Evolutionary conservation across 2,888 invertebrate genomes (phyloP).

Genomic region (Linyphia triangularis): DNA sequence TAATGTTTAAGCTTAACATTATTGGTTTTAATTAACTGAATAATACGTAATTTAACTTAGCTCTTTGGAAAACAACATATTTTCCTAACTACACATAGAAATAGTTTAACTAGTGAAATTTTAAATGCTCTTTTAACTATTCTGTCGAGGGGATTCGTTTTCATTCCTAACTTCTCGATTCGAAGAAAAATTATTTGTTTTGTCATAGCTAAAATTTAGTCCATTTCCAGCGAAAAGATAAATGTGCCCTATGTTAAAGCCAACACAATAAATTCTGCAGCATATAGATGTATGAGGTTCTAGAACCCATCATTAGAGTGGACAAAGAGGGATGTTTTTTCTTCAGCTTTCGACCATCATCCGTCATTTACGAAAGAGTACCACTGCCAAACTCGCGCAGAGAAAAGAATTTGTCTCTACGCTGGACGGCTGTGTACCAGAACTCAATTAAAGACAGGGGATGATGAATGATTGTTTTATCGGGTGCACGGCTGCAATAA

Average conservation of each 20-base stretch:
- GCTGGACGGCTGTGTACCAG: conserved; percentile 31
- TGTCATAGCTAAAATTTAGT: background rate
- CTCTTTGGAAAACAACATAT: too few relatives aligned
- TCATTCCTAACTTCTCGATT: too few relatives aligned
- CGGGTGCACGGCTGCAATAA: background rate
- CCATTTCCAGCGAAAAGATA: background rate
- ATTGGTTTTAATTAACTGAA: too few relatives aligned
- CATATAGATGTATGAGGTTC: background rate
- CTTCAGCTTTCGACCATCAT: conserved; percentile 4
- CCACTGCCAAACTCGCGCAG: conserved; percentile 39
- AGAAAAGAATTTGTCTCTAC: conserved; percentile 43
- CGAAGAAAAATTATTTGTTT: background rate
- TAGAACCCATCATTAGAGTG: conserved; percentile 21
- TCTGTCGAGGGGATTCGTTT: too few relatives aligned
- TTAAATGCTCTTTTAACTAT: too few relatives aligned
- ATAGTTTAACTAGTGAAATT: too few relatives aligned
- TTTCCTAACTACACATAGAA: too few relatives aligned
- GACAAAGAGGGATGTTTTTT: conserved; percentile 7
- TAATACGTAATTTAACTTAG: too few relatives aligned
- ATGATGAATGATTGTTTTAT: conserved; percentile 58
- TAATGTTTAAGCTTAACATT: too few relatives aligned
- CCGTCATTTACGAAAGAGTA: conserved; percentile 31
- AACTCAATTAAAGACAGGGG: conserved; percentile 57
- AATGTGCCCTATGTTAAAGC: background rate
- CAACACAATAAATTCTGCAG: background rate